These are phyloP conservation scores for Tautogolabrus adspersus DNA, from an alignment of 2,113 vertebrate species.

Conservation along the genomic window DNA sequence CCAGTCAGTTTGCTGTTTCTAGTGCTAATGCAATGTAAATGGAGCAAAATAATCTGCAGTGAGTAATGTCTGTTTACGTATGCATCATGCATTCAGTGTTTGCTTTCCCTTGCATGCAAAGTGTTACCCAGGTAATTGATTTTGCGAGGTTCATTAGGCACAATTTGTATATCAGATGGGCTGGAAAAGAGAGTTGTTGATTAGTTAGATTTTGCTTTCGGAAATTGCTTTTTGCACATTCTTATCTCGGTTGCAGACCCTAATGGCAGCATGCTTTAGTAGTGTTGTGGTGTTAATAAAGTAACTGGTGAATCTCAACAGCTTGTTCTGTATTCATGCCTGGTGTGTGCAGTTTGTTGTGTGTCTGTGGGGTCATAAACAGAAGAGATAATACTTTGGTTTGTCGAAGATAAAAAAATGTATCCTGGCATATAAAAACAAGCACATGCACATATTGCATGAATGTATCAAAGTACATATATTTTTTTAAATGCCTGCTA, in stretches of 20 bases:
- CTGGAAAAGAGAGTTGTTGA: conserved; percentile 83
- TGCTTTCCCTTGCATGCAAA: conserved; percentile 80
- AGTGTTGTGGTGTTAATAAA: conserved; percentile 59
- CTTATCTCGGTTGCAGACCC: conserved; percentile 62
- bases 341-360: conserved; percentile 20
- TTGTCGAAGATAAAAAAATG: conserved; percentile 40
- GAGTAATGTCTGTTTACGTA: conserved; percentile 82
- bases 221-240: conserved; percentile 72
- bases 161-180: conserved; percentile 85
- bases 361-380: conserved; percentile 39
- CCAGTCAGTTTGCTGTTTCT: conserved; percentile 65
- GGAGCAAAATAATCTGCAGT: conserved; percentile 80
- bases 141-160: conserved; percentile 83
- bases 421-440: conserved; percentile 6
- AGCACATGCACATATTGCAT: neutral
- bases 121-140: conserved; percentile 83
- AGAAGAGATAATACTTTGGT: conserved; percentile 29
- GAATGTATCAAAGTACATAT: neutral
- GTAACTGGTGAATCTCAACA: conserved; percentile 60
- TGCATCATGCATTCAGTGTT: conserved; percentile 79
- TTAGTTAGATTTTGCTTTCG: conserved; percentile 80
- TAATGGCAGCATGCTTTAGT: conserved; percentile 48
- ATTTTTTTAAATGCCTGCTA: neutral
- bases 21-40: conserved; percentile 82
- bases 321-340: conserved; percentile 60